phyloP scores from a whole-genome alignment of 2,888 invertebrate genomes.

The Imbricaverruca yamaguchii region DNA sequence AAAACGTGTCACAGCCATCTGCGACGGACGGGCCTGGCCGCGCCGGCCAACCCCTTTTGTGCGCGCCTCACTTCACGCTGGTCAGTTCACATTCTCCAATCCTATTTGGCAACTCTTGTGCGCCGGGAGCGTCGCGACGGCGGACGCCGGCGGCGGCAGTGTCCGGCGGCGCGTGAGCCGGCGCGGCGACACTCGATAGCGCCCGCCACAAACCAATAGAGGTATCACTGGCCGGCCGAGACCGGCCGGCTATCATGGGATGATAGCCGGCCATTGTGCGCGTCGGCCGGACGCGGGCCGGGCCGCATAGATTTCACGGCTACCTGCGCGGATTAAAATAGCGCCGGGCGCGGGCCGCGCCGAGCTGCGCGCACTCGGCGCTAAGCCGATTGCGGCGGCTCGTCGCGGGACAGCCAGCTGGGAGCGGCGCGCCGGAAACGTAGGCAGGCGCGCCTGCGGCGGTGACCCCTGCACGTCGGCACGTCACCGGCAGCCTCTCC shows the following conservation, averaged over 20 bases:
- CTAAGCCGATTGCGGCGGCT: background rate
- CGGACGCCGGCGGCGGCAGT: background rate
- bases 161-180: background rate
- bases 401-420: background rate
- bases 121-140: background rate
- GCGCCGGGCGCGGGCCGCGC: background rate
- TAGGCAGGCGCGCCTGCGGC: no score
- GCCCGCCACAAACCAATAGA: background rate
- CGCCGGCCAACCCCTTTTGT: background rate
- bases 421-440: background rate
- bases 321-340: background rate
- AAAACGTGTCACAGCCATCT: background rate
- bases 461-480: no score
- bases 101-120: background rate
- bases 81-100: background rate
- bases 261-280: background rate
- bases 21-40: background rate
- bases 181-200: constrained; percentile 17
- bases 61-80: background rate
- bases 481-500: no score
- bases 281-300: background rate
- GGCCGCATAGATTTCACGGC: background rate
- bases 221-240: background rate
- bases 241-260: background rate
- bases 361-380: background rate